These are phyloP conservation scores for Benitochromis conjunctus DNA, from an alignment of 2,113 vertebrate species.

Conservation along the genomic window DNA sequence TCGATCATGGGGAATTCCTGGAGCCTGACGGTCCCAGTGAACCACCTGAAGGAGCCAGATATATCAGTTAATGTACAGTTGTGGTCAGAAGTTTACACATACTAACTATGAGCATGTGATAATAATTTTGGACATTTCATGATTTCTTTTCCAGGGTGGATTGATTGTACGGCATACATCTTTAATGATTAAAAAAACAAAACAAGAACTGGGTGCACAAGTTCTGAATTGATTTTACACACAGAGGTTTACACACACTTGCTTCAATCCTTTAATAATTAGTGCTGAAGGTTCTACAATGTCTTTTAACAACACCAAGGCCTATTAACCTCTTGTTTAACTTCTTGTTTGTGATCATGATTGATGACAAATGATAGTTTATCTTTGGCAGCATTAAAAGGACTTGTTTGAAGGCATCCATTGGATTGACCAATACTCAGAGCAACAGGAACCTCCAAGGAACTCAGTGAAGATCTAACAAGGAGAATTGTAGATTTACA, in stretches of 20 bases:
- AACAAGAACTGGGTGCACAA: background rate
- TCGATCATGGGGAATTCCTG: slow-evolving; percentile 83
- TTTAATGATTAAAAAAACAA: background rate
- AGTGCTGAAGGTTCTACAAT: background rate
- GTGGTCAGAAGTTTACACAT: background rate
- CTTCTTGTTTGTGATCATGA: background rate
- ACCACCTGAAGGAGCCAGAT: slow-evolving; percentile 71
- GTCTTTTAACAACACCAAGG: background rate
- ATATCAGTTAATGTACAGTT: background rate
- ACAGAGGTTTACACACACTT: background rate
- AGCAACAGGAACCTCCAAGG: background rate
- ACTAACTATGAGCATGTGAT: background rate
- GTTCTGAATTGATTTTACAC: background rate
- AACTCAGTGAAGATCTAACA: background rate
- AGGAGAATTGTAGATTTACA: background rate
- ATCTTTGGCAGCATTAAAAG: background rate
- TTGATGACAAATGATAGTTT: background rate
- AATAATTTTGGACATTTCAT: background rate
- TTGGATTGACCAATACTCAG: background rate
- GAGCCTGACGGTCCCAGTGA: slow-evolving; percentile 90
- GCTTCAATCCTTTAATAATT: background rate
- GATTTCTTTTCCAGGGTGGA: background rate
- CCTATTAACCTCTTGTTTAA: background rate
- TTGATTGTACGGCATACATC: background rate
- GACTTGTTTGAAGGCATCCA: background rate